Evolutionary conservation across 2,797 vertebrate species (phyloP).

Genomic region (Acanthornis magna): DNA sequence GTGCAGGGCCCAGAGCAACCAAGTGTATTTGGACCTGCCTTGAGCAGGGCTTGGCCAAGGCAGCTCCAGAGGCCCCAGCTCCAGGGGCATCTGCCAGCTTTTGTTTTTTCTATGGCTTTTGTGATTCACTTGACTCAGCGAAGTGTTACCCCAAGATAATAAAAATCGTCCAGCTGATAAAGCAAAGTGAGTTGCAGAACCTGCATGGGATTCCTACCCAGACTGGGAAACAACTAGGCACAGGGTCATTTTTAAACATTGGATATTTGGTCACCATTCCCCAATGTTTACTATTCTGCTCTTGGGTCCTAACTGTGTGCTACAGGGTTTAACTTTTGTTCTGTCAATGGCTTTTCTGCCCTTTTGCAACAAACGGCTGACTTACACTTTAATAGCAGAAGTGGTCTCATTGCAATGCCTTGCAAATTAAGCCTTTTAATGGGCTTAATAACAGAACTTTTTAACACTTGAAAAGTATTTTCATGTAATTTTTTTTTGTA

Average conservation of each 20-base stretch:
- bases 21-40: background rate
- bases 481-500: background rate
- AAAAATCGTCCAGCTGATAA: background rate
- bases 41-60: background rate
- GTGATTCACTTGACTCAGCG: background rate
- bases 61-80: background rate
- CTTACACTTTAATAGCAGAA: background rate
- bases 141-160: background rate
- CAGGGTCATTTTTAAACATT: background rate
- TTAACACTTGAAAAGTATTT: background rate
- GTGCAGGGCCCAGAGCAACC: background rate
- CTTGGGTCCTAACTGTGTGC: background rate
- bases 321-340: constrained; percentile 1
- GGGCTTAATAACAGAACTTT: background rate
- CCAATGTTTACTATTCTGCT: background rate
- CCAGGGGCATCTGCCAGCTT: background rate
- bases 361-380: constrained; percentile 1
- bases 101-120: background rate
- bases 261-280: background rate
- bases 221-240: background rate
- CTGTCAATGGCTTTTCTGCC: background rate
- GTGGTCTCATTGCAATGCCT: background rate
- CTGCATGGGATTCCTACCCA: background rate
- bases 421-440: background rate
- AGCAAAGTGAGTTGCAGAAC: background rate